phyloP scores from a whole-genome alignment of 2,113 vertebrate species.

The Cebus imitator region DNA sequence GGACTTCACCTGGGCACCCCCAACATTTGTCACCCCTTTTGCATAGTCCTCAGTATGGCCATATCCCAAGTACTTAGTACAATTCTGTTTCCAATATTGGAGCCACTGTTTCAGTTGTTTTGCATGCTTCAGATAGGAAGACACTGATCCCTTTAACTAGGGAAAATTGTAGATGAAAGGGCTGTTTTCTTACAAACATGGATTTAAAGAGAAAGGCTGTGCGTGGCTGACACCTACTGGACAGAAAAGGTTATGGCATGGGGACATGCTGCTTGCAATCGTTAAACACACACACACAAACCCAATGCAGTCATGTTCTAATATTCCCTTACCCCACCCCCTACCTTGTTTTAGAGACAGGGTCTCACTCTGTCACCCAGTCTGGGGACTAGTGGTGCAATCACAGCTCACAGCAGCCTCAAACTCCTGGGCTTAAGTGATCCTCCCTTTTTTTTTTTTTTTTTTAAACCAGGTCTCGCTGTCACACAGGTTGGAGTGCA shows the following conservation, averaged over 20 bases:
- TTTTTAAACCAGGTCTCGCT: too few relatives aligned
- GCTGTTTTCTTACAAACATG: not conserved
- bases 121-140: not conserved
- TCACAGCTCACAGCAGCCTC: too few relatives aligned
- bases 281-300: not conserved
- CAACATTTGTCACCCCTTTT: not conserved
- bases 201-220: constrained; percentile 54
- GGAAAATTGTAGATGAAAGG: not conserved
- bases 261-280: not conserved
- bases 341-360: too few relatives aligned
- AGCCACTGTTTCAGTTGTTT: not conserved
- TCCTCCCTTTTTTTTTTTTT: too few relatives aligned
- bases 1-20: not conserved
- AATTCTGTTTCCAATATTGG: not conserved
- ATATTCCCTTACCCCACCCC: not conserved
- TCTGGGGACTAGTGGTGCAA: too few relatives aligned
- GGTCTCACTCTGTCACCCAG: too few relatives aligned
- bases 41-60: not conserved
- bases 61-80: not conserved
- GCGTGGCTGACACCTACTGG: constrained; percentile 73
- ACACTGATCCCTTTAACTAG: constrained; percentile 23
- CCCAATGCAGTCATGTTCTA: not conserved
- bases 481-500: too few relatives aligned
- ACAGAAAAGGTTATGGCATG: not conserved
- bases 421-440: too few relatives aligned